Conservation (phyloP, 2,888 invertebrate species). For the Pterostichus niger region DNA sequence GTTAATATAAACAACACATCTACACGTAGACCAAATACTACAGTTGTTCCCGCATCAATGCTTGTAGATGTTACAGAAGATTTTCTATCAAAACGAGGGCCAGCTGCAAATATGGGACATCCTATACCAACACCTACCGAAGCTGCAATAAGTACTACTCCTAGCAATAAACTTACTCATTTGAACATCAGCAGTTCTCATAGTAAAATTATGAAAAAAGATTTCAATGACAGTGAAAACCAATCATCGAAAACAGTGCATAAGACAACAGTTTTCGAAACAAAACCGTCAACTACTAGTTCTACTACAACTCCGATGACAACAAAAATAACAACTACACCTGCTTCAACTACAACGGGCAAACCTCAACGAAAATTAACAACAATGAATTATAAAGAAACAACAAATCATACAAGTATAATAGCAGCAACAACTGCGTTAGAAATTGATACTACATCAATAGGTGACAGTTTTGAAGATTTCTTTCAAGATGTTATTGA, state of each 20-base stretch:
- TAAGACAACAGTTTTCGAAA: constrained; percentile 68
- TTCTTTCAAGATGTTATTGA: constrained; percentile 66
- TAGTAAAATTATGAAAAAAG: constrained; percentile 52
- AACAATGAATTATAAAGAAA: constrained; percentile 11
- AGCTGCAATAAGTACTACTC: constrained; percentile 65
- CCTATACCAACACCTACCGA: constrained; percentile 68
- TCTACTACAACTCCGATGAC: constrained; percentile 64
- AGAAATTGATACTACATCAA: constrained; percentile 66
- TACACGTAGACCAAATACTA: constrained; percentile 50
- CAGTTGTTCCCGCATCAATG: constrained; percentile 57
- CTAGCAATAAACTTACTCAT: constrained; percentile 58
- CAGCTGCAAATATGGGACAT: constrained; percentile 63
- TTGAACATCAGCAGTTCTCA: constrained; percentile 17
- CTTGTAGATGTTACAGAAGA: constrained; percentile 61
- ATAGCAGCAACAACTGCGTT: constrained; percentile 62
- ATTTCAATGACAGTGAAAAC: constrained; percentile 61
- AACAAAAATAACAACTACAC: constrained; percentile 63
- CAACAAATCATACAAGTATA: constrained; percentile 16
- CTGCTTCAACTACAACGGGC: constrained; percentile 36
- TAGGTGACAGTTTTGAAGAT: constrained; percentile 66
- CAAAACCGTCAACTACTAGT: constrained; percentile 10
- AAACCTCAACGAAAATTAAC: constrained; percentile 41
- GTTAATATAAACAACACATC: constrained; percentile 48
- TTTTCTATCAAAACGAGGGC: constrained; percentile 61
- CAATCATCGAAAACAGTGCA: constrained; percentile 66